These are phyloP conservation scores for Diaphora mendica DNA, from an alignment of 2,888 invertebrate species.

Conservation along the genomic window DNA sequence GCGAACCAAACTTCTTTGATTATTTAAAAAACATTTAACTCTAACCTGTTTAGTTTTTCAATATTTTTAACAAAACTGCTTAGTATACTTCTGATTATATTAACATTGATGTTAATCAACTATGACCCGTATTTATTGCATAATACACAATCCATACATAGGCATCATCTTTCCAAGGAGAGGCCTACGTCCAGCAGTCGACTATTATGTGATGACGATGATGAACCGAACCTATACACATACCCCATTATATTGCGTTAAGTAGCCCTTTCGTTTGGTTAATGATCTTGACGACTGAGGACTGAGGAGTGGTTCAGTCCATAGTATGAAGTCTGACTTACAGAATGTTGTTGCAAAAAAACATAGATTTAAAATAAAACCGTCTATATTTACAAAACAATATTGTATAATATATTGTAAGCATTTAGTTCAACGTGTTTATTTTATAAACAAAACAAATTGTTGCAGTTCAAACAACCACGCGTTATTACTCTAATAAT, in stretches of 20 bases:
- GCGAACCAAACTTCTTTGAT: background rate
- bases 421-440: background rate
- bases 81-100: background rate
- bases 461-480: background rate
- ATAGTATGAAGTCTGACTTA: background rate
- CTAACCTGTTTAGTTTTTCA: background rate
- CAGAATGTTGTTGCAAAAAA: background rate
- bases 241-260: background rate
- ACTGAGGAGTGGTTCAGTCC: too few relatives aligned
- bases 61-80: background rate
- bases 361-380: background rate
- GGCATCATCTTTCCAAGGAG: too few relatives aligned
- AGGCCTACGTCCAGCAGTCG: too few relatives aligned
- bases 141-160: too few relatives aligned
- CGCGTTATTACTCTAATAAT: background rate
- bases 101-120: background rate
- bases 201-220: too few relatives aligned
- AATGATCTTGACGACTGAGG: too few relatives aligned
- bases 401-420: background rate
- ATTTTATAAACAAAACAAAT: background rate
- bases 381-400: background rate
- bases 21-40: conserved; percentile 9
- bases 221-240: background rate
- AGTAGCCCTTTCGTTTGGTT: too few relatives aligned
- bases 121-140: background rate